Evolutionary conservation across 2,888 invertebrate species (phyloP).

Genomic region (Ectemnius continuus): DNA sequence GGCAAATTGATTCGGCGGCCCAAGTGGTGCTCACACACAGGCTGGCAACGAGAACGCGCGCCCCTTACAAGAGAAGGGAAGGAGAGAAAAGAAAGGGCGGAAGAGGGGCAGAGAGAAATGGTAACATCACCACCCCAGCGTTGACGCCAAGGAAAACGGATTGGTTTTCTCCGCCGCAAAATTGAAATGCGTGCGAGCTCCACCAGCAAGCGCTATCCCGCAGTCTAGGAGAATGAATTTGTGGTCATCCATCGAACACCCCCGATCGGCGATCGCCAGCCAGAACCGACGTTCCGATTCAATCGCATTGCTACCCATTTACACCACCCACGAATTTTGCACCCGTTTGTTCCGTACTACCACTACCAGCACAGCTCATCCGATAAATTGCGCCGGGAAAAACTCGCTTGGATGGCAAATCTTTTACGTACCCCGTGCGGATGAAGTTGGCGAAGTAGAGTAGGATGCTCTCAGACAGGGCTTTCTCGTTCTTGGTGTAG

Average conservation of each 20-base stretch:
- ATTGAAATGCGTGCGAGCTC: conserved; percentile 46
- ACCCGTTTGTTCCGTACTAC: too few relatives aligned
- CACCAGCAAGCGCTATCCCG: too few relatives aligned
- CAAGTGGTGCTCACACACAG: conserved; percentile 46
- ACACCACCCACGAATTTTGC: too few relatives aligned
- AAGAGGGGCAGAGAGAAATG: not conserved
- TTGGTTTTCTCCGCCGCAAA: conserved; percentile 40
- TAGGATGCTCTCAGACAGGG: conserved; percentile 92
- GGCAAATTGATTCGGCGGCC: conserved; percentile 59
- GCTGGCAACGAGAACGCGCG: too few relatives aligned
- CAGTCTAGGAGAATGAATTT: conserved; percentile 15
- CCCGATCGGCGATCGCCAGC: not conserved
- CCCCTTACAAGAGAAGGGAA: too few relatives aligned
- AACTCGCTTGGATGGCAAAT: not conserved
- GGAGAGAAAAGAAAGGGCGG: too few relatives aligned
- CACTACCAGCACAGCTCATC: too few relatives aligned
- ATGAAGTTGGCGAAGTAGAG: conserved; percentile 93
- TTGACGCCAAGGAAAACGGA: conserved; percentile 48
- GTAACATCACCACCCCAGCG: conserved; percentile 23
- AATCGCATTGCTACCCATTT: too few relatives aligned
- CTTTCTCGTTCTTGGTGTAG: conserved; percentile 92
- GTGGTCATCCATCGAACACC: conserved; percentile 1
- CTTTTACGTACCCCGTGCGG: conserved; percentile 88
- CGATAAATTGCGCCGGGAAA: too few relatives aligned
- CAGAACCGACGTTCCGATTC: too few relatives aligned